Percentiles rank a stretch among this genome's conserved stretches.
These are phyloP conservation scores for Acrobasis repandana DNA, from an alignment of 2,888 invertebrate genomes.

Conservation along the genomic window DNA sequence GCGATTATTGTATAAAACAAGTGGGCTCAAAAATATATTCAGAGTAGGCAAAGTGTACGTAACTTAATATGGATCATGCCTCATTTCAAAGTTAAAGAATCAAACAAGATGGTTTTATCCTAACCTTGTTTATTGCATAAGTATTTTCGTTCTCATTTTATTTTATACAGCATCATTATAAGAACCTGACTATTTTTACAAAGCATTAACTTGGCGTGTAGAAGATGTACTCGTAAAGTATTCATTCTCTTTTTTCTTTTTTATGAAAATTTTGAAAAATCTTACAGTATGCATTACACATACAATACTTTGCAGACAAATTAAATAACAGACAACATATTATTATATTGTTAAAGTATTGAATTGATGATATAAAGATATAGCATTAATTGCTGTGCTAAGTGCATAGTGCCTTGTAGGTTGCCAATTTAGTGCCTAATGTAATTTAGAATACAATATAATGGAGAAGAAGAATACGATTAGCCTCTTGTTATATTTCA, in stretches of 20 bases:
- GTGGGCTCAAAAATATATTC: slow-evolving; percentile 38
- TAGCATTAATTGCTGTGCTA: slow-evolving; percentile 79
- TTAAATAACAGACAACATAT: slow-evolving; percentile 35
- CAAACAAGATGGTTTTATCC: neutral
- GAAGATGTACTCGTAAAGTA: neutral
- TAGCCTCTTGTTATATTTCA: slow-evolving; percentile 30
- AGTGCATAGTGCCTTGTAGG: slow-evolving; percentile 84
- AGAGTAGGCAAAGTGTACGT: slow-evolving; percentile 17
- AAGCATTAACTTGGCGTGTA: neutral
- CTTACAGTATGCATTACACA: no score
- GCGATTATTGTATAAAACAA: slow-evolving; percentile 48
- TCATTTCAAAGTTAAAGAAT: neutral
- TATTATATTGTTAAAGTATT: slow-evolving; percentile 52
- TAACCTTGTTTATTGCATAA: no score
- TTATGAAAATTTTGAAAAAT: no score
- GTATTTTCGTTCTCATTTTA: no score
- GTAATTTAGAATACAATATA: slow-evolving; percentile 55
- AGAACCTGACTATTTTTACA: neutral
- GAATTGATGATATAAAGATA: slow-evolving; percentile 53
- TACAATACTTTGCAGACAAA: slow-evolving; percentile 4
- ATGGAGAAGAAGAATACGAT: slow-evolving; percentile 43
- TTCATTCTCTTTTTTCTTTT: no score
- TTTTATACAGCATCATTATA: neutral
- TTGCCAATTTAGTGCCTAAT: slow-evolving; percentile 84
- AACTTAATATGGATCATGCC: neutral